phyloP scores from a whole-genome alignment of 2,888 invertebrate species.

The Phyto melanocephala region DNA sequence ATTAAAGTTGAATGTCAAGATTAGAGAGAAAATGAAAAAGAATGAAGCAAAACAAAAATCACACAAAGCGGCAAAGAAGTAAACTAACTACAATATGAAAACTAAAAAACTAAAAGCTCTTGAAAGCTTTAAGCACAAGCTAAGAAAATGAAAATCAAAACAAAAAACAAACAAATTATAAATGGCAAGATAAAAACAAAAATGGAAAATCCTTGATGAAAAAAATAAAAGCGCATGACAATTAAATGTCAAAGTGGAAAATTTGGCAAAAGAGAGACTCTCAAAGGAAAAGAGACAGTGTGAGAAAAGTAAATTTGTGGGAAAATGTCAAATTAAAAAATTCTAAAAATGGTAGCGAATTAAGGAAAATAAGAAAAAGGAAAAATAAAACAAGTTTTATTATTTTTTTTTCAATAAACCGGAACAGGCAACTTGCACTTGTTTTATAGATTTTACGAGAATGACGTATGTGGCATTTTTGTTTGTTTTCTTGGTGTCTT shows the following conservation, averaged over 20 bases:
- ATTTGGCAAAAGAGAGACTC: background rate
- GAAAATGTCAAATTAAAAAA: background rate
- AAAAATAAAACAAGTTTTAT: background rate
- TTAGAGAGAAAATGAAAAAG: conserved; percentile 7
- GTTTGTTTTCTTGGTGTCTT: background rate
- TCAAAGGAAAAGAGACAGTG: background rate
- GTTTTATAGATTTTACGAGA: background rate
- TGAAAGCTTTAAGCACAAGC: background rate
- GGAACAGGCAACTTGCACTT: background rate
- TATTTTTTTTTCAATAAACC: too few relatives aligned
- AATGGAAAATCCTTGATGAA: conserved; percentile 37
- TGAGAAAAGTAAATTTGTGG: background rate
- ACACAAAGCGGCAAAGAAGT: background rate
- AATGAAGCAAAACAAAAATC: background rate
- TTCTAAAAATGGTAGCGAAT: background rate
- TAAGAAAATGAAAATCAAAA: conserved; percentile 26
- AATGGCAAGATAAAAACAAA: conserved; percentile 47
- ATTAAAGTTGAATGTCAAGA: conserved; percentile 49
- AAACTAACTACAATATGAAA: background rate
- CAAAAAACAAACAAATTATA: conserved; percentile 11
- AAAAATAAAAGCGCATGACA: conserved; percentile 21
- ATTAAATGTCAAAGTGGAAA: conserved; percentile 21
- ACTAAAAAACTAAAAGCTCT: background rate
- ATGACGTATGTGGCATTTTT: conserved; percentile 1
- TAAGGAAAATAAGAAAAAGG: background rate